Conservation (phyloP, 2,888 invertebrate genomes). For the Pteria penguin region DNA sequence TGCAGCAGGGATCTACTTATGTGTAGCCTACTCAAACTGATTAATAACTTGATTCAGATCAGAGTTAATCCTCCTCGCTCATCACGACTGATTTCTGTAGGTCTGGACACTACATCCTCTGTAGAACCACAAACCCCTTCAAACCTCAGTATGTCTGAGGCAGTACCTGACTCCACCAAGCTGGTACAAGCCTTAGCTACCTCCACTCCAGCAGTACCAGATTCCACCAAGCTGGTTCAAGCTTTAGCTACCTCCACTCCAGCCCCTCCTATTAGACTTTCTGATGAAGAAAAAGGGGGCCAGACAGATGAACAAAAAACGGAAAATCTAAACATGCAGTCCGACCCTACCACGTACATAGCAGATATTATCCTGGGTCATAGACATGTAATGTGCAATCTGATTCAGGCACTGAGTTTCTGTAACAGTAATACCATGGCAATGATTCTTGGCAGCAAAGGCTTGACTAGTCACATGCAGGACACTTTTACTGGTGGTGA, state of each 20-base stretch:
- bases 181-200: slow-evolving; percentile 61
- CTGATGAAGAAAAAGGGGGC: slow-evolving; percentile 75
- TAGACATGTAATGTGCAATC: slow-evolving; percentile 88
- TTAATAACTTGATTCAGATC: slow-evolving; percentile 74
- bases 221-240: too few relatives aligned
- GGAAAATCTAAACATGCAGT: slow-evolving; percentile 52
- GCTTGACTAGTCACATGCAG: slow-evolving; percentile 71
- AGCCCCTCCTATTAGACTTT: slow-evolving; percentile 54
- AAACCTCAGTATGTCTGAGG: slow-evolving; percentile 49
- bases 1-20: slow-evolving; percentile 75
- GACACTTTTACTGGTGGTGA: slow-evolving; percentile 77
- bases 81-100: slow-evolving; percentile 39
- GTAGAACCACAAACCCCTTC: slow-evolving; percentile 43
- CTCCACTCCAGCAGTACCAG: slow-evolving; percentile 50
- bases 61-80: slow-evolving; percentile 50
- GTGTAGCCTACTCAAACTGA: slow-evolving; percentile 76
- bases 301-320: slow-evolving; percentile 89
- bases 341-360: slow-evolving; percentile 55
- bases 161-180: slow-evolving; percentile 71
- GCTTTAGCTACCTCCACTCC: slow-evolving; percentile 58
- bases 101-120: slow-evolving; percentile 31
- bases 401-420: slow-evolving; percentile 89
- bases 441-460: slow-evolving; percentile 83
- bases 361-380: slow-evolving; percentile 77
- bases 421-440: slow-evolving; percentile 87